These are phyloP conservation scores for Anastrepha obliqua DNA, from an alignment of 1,140 invertebrate species.

Conservation along the genomic window DNA sequence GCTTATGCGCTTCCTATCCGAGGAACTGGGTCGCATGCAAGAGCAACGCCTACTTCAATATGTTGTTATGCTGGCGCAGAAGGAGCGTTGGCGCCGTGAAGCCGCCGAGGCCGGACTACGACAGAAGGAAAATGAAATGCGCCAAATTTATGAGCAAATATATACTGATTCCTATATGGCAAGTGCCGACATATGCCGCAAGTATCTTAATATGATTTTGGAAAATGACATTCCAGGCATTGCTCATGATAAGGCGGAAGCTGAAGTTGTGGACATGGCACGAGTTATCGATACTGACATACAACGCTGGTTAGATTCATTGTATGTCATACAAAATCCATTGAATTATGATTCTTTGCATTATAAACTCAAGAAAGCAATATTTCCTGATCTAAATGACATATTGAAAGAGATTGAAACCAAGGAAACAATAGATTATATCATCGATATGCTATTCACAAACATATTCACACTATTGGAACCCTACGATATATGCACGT, in stretches of 20 bases:
- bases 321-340: constrained; percentile 63
- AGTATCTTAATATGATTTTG: constrained; percentile 81
- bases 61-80: constrained; percentile 80
- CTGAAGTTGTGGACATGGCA: constrained; percentile 77
- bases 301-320: constrained; percentile 74
- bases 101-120: constrained; percentile 80
- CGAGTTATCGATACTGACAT: constrained; percentile 77
- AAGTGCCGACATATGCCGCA: constrained; percentile 10
- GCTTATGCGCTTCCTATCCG: constrained; percentile 73
- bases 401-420: constrained; percentile 59
- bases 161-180: constrained; percentile 73
- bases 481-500: constrained; percentile 60
- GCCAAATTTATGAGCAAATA: constrained; percentile 82
- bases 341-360: constrained; percentile 73
- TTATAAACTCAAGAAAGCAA: constrained; percentile 58
- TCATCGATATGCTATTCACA: constrained; percentile 64
- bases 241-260: constrained; percentile 77
- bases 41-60: constrained; percentile 83
- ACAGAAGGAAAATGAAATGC: constrained; percentile 79
- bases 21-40: constrained; percentile 81
- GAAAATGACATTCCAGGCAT: constrained; percentile 78
- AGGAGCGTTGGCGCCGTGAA: constrained; percentile 80
- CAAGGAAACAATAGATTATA: constrained; percentile 58
- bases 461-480: constrained; percentile 61
- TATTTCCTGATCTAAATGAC: constrained; percentile 58